Percentiles rank a stretch among this genome's conserved stretches.
These are phyloP conservation scores for Paramormyrops kingsleyae DNA, from an alignment of 2,113 vertebrate genomes.

Conservation along the genomic window DNA sequence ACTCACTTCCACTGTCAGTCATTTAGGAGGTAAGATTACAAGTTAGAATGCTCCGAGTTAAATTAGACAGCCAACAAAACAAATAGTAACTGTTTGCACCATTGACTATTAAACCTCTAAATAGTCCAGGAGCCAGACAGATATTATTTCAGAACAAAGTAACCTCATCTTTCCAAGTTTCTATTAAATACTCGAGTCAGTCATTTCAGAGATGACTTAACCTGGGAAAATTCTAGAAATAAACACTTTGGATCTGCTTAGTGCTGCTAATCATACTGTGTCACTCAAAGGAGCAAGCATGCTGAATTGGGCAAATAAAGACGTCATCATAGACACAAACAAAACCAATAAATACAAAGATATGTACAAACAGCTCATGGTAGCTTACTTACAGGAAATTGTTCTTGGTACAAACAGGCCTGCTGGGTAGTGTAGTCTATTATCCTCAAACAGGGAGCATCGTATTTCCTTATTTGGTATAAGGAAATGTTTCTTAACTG, in stretches of 20 bases:
- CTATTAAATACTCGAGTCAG: neutral
- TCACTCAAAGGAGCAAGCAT: neutral
- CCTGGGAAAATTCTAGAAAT: neutral
- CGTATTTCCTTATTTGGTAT: neutral
- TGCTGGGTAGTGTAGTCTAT: neutral
- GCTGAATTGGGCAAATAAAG: neutral
- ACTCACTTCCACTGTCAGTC: constrained; percentile 2
- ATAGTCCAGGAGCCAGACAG: neutral
- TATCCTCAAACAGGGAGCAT: neutral
- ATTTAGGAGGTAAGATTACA: neutral
- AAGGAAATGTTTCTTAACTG: neutral
- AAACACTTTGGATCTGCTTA: neutral
- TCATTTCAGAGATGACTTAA: neutral
- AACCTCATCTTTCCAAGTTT: neutral
- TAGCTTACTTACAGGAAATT: neutral
- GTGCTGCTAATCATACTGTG: neutral
- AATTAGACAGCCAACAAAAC: neutral
- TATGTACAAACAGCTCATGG: neutral
- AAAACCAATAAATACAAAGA: neutral
- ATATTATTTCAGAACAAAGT: neutral
- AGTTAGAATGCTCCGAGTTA: neutral
- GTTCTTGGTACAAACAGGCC: neutral
- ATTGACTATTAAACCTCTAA: neutral
- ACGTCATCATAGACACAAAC: neutral
- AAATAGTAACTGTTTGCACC: neutral